Conservation (phyloP, 2,888 invertebrate species). For the Erynnis tages region DNA sequence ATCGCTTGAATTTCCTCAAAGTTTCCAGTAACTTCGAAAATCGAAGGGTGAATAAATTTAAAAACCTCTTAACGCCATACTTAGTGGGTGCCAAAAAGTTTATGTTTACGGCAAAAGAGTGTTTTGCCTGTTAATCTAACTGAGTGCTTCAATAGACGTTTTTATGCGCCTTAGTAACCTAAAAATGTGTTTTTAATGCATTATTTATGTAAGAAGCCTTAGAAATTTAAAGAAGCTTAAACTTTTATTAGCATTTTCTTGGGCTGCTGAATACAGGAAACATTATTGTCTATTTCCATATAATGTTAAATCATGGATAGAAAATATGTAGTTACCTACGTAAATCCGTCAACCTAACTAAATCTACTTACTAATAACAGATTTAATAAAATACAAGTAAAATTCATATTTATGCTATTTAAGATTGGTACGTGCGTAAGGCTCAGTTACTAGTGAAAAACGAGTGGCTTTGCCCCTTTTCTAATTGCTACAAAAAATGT, state of each 20-base stretch:
- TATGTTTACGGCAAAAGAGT: slow-evolving; percentile 54
- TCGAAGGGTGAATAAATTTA: slow-evolving; percentile 80
- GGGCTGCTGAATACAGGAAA: background rate
- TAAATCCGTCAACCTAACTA: no score
- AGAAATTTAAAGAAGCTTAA: slow-evolving; percentile 8
- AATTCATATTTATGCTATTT: no score
- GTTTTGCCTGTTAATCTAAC: slow-evolving; percentile 38
- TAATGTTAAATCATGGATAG: no score
- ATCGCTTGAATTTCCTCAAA: slow-evolving; percentile 71
- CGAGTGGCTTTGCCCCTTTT: no score
- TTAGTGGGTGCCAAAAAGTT: slow-evolving; percentile 69
- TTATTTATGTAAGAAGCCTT: slow-evolving; percentile 11
- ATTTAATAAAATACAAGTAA: no score
- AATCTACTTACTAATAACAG: no score
- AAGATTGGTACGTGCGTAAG: no score
- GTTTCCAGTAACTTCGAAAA: slow-evolving; percentile 60
- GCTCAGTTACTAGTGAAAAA: no score
- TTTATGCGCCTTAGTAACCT: slow-evolving; percentile 4
- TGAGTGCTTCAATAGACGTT: slow-evolving; percentile 33
- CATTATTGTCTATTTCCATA: no score
- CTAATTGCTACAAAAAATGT: no score
- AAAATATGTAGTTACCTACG: no score
- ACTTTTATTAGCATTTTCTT: background rate
- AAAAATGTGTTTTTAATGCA: slow-evolving; percentile 13
- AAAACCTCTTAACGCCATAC: slow-evolving; percentile 71